phyloP scores from a whole-genome alignment of 2,797 vertebrate species.

The Apodemus agrarius region DNA sequence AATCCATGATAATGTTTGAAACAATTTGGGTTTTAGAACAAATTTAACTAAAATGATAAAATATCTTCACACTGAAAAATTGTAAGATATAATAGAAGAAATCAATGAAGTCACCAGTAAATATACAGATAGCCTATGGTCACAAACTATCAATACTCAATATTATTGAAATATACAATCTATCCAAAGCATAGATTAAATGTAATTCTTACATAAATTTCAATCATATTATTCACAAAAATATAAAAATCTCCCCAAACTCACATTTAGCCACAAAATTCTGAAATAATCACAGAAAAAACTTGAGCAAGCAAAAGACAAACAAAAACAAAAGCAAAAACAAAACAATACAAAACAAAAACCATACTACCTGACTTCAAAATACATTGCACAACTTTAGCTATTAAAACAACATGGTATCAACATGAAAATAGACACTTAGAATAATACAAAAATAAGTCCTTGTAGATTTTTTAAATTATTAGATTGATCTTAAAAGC shows the following conservation, averaged over 20 bases:
- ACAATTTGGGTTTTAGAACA: neutral
- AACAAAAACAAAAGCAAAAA: too few species aligned
- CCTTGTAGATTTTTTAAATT: too few species aligned
- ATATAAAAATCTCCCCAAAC: neutral
- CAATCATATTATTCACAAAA: neutral
- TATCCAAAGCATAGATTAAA: neutral
- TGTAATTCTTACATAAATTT: neutral
- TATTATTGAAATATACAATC: neutral
- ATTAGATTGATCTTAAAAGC: too few species aligned
- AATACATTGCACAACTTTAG: too few species aligned
- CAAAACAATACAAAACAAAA: too few species aligned
- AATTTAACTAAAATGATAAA: neutral
- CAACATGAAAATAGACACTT: too few species aligned
- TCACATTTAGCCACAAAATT: neutral
- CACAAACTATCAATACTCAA: neutral
- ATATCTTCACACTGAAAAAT: neutral
- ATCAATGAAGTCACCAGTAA: neutral
- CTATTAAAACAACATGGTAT: too few species aligned
- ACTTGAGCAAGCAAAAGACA: too few species aligned
- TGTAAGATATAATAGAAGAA: neutral
- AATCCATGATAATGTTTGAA: neutral
- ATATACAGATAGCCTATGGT: neutral
- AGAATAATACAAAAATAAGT: too few species aligned
- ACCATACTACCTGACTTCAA: too few species aligned
- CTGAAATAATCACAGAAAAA: too few species aligned